Evolutionary conservation across 2,888 invertebrate genomes (phyloP), one percentile per base, ranked within the genome.

Genomic region (Tachina lurida): DNA sequence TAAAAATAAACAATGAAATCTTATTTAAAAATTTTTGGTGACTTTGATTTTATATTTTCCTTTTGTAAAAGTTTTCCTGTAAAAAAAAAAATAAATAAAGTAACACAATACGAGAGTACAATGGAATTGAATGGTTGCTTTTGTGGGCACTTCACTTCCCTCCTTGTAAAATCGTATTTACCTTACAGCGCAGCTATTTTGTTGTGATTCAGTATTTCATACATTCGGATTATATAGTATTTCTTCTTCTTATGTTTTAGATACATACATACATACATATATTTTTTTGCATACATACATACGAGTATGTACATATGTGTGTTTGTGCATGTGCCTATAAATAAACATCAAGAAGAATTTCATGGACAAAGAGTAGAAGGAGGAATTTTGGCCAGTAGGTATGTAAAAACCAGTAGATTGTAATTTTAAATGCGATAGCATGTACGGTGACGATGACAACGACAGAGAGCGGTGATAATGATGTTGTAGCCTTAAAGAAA

Each of bases 41-140:
- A 81, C 81, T 80, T 80, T 62, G 68, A 75, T 68, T 75, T 68
- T 58, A 63, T 63, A 63, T 79, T 79, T 63, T 45, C 68, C 56
- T 60, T 43, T 43, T 49, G 31, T 31, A 31, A 31, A 31, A 74
- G 60, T 31, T 73, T 80, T 62, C 43, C 47, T 49, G 7, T 41
- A 13, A n/a, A 41, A 68, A 68, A 10, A 67, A 22, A 47, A 13
- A 43, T 10, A 52, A 10, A 58, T 7, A 39, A 7, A 54, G 9
- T 12, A 17, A 58, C 7, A 47, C 31, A 62, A 67, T 13, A 63
- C 63, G 54, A 31, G 31, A 31, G 62, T 54, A 54, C 10, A 75
- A 68, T 68, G 62, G 60, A 68, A 68, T 68, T 68, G 52, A 65
- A 73, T 31, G 31, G 31, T 1, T 31, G 31, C 7, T 5, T 79